These are phyloP conservation scores for Ciconia stormi DNA, from an alignment of 2,113 vertebrate genomes.

Conservation along the genomic window DNA sequence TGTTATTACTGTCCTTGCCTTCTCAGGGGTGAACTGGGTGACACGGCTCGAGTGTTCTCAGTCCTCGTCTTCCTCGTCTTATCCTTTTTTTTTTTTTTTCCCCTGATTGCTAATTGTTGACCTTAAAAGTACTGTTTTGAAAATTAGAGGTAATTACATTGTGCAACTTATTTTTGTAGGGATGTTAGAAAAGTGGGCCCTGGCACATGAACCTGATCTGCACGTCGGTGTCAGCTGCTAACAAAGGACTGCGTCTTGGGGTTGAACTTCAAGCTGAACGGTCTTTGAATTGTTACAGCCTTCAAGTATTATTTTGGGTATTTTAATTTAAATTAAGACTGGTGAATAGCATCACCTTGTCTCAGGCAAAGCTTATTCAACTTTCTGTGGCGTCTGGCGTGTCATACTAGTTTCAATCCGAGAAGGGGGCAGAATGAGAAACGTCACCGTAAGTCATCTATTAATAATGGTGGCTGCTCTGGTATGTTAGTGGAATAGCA, in stretches of 20 bases:
- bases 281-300: background rate
- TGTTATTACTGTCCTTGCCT: background rate
- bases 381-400: rapidly evolving
- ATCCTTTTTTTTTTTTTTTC: background rate
- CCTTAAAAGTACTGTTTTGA: background rate
- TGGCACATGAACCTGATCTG: background rate
- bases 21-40: background rate
- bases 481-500: background rate
- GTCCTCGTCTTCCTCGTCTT: background rate
- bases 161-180: background rate
- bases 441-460: background rate
- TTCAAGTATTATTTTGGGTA: background rate
- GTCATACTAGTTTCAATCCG: rapidly evolving
- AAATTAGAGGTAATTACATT: background rate
- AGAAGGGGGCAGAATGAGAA: background rate
- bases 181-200: background rate
- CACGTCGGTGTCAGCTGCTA: background rate
- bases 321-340: background rate
- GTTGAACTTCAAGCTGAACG: background rate
- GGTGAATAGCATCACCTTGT: background rate
- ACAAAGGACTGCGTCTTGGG: background rate
- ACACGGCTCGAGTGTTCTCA: background rate
- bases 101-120: background rate
- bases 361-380: background rate
- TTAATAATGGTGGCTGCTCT: background rate